Conservation (phyloP, 2,888 invertebrate species). For the Pristionchus fissidentatus region DNA sequence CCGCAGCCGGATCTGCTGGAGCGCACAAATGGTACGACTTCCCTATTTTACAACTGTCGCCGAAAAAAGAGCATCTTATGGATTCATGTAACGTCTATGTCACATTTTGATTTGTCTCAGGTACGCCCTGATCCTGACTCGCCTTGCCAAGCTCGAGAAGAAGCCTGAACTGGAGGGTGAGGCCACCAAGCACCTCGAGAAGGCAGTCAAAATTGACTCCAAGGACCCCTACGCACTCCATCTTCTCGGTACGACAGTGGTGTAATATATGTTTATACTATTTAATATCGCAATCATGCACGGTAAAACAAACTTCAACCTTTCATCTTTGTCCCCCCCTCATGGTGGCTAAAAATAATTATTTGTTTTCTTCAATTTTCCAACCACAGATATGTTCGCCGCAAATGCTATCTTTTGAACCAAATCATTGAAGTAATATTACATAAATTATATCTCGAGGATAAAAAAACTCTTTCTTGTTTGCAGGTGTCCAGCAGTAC, state of each 20-base stretch:
- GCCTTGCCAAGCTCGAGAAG: conserved; percentile 59
- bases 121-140: conserved; percentile 60
- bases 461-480: not conserved
- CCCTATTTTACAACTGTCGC: not conserved
- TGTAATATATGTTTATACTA: not conserved
- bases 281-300: not conserved
- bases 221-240: conserved; percentile 66
- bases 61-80: not conserved
- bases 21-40: conserved; percentile 66
- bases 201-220: conserved; percentile 59
- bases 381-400: no score
- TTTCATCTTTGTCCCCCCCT: no score
- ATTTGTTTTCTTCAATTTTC: no score
- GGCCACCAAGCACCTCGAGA: conserved; percentile 63
- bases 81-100: not conserved
- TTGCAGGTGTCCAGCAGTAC: conserved; percentile 56
- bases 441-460: no score
- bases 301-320: no score
- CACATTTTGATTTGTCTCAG: conserved; percentile 34
- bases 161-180: conserved; percentile 55
- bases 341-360: no score
- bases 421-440: no score
- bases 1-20: conserved; percentile 62
- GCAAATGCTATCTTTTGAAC: no score
- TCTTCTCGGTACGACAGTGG: conserved; percentile 57